phyloP scores from a whole-genome alignment of 1,140 invertebrate genomes.

The Pomacea maculata region DNA sequence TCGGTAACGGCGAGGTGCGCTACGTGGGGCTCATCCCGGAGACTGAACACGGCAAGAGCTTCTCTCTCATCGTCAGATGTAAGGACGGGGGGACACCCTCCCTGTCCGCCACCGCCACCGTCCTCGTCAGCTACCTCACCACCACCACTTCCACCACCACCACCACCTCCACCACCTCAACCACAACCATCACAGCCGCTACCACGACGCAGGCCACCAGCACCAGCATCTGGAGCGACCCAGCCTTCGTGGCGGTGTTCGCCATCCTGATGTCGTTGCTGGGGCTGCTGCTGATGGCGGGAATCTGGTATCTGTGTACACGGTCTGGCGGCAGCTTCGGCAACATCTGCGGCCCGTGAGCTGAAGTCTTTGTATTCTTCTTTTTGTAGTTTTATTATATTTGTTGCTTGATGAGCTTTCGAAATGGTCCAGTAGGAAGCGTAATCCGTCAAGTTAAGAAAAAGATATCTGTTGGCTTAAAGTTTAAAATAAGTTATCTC shows the following conservation, averaged over 20 bases:
- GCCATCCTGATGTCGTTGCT: slow-evolving; percentile 21
- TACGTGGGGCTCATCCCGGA: slow-evolving; percentile 24
- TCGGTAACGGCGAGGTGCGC: slow-evolving; percentile 19
- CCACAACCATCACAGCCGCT: slow-evolving; percentile 15
- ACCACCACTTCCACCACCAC: slow-evolving; percentile 28
- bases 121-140: slow-evolving; percentile 23
- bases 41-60: slow-evolving; percentile 17
- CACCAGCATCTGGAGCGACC: slow-evolving; percentile 21
- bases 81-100: slow-evolving; percentile 27
- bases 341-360: too few relatives aligned
- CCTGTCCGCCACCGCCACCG: slow-evolving; percentile 16
- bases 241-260: slow-evolving; percentile 18
- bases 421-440: too few relatives aligned
- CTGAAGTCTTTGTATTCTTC: too few relatives aligned
- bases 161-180: slow-evolving; percentile 25
- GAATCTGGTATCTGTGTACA: background rate
- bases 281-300: background rate
- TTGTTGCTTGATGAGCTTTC: too few relatives aligned
- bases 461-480: too few relatives aligned
- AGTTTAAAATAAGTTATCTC: too few relatives aligned
- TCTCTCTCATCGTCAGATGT: slow-evolving; percentile 22
- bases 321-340: background rate
- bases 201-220: slow-evolving; percentile 14
- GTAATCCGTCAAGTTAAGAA: too few relatives aligned
- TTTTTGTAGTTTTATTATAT: too few relatives aligned